Conservation (phyloP, 2,113 vertebrate genomes). For the Sebastes fasciatus region DNA sequence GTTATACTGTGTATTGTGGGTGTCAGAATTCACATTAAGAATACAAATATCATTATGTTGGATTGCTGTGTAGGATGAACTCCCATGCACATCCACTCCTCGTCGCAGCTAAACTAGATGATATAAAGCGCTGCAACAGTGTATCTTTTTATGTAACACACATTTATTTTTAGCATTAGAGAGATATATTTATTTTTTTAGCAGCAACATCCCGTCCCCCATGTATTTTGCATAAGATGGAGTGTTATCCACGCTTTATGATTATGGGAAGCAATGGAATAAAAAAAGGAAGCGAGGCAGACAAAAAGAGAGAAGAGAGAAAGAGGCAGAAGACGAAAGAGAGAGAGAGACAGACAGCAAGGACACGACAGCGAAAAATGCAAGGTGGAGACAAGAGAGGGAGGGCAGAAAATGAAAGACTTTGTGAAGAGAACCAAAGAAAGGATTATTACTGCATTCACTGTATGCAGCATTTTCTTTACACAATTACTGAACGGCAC, state of each 20-base stretch:
- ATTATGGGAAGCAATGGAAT: constrained; percentile 12
- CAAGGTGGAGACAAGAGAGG: constrained; percentile 4
- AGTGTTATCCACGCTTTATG: constrained; percentile 47
- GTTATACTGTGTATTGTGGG: background rate
- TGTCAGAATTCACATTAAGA: constrained; percentile 13
- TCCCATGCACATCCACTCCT: constrained; percentile 13
- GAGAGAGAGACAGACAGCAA: constrained; percentile 1
- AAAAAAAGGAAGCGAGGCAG: background rate
- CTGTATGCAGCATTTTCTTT: constrained; percentile 18
- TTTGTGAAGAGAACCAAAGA: constrained; percentile 16
- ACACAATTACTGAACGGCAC: constrained; percentile 10
- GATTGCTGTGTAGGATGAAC: constrained; percentile 7
- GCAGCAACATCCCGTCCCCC: constrained; percentile 41
- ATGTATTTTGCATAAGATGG: constrained; percentile 62
- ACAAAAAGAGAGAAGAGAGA: constrained; percentile 1
- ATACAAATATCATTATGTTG: background rate
- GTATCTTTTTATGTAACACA: constrained; percentile 59
- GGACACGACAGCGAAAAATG: constrained; percentile 4
- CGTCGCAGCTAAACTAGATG: constrained; percentile 9
- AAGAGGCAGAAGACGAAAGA: constrained; percentile 15
- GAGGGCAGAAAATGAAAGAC: constrained; percentile 14
- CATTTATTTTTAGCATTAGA: constrained; percentile 67
- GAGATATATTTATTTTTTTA: constrained; percentile 54
- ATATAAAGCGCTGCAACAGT: constrained; percentile 30
- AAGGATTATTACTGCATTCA: constrained; percentile 23